A percentile compares a stretch with the other conserved stretches of the same genome.
Evolutionary conservation across 2,888 invertebrate genomes (phyloP).

Genomic region (Drosophila histrio): DNA sequence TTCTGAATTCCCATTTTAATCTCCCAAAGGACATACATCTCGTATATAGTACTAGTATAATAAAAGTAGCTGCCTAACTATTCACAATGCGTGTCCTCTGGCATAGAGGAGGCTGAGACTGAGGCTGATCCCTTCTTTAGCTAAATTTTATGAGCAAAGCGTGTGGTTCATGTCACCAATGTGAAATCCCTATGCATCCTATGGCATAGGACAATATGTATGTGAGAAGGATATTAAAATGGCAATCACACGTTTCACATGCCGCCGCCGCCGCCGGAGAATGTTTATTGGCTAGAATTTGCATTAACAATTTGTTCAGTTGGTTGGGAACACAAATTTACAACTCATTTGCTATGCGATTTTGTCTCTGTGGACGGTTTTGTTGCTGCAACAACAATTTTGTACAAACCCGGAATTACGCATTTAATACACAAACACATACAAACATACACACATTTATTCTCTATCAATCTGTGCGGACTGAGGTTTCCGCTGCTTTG

Average conservation of each 20-base stretch:
- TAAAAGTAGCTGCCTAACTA: conserved; percentile 19
- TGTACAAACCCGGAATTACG: conserved; percentile 14
- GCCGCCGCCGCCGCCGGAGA: not conserved
- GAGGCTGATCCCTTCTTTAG: conserved; percentile 15
- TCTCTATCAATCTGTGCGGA: not conserved
- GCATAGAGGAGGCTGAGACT: not conserved
- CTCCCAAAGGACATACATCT: conserved; percentile 2
- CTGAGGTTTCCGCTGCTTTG: not conserved
- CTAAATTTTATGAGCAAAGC: conserved; percentile 49
- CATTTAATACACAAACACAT: conserved; percentile 5
- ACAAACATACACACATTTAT: not conserved
- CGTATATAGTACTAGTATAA: not conserved
- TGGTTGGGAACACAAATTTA: conserved; percentile 33
- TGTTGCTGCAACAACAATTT: conserved; percentile 13
- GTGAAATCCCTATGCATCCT: conserved; percentile 22
- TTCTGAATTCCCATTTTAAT: conserved; percentile 1
- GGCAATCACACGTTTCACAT: conserved; percentile 33
- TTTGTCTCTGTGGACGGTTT: conserved; percentile 2
- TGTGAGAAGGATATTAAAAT: conserved; percentile 44
- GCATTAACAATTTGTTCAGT: conserved; percentile 42
- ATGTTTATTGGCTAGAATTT: conserved; percentile 49
- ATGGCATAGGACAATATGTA: conserved; percentile 14
- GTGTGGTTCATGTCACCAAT: conserved; percentile 32
- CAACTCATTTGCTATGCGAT: conserved; percentile 45
- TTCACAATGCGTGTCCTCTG: conserved; percentile 4